Evolutionary conservation across 2,888 invertebrate species (phyloP).

Genomic region (Drosophila kuntzei): DNA sequence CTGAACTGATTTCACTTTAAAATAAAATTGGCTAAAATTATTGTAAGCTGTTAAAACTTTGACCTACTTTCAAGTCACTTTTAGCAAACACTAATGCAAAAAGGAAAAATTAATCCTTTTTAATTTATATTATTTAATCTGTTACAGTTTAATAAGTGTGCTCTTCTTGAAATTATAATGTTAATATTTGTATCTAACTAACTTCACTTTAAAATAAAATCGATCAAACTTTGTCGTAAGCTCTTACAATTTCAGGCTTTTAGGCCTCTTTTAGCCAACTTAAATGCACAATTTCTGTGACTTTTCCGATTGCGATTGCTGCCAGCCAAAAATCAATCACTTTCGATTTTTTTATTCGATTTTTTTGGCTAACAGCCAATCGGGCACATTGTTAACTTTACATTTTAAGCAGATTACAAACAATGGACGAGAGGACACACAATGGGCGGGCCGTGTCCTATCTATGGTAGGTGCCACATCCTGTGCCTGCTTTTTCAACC

Average conservation of each 20-base stretch:
- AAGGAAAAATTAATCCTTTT: too few species aligned
- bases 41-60: not conserved
- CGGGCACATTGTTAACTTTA: constrained; percentile 75
- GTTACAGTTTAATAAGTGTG: too few species aligned
- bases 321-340: constrained; percentile 19
- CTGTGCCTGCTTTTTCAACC: constrained; percentile 28
- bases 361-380: constrained; percentile 63
- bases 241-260: constrained; percentile 1
- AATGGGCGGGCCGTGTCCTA: constrained; percentile 29
- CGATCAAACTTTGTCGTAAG: not conserved
- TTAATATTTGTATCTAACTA: too few species aligned
- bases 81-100: too few species aligned
- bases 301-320: constrained; percentile 23
- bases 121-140: too few species aligned
- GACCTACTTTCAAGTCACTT: constrained; percentile 6
- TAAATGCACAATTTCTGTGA: constrained; percentile 42
- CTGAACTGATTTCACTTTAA: not conserved
- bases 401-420: constrained; percentile 80
- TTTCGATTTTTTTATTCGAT: constrained; percentile 18
- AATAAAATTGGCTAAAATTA: not conserved
- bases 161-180: too few species aligned
- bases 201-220: too few species aligned
- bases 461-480: constrained; percentile 35
- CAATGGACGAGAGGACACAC: constrained; percentile 33
- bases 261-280: constrained; percentile 15